Conservation (phyloP, 2,888 invertebrate species). For the Notocelia uddmanniana region DNA sequence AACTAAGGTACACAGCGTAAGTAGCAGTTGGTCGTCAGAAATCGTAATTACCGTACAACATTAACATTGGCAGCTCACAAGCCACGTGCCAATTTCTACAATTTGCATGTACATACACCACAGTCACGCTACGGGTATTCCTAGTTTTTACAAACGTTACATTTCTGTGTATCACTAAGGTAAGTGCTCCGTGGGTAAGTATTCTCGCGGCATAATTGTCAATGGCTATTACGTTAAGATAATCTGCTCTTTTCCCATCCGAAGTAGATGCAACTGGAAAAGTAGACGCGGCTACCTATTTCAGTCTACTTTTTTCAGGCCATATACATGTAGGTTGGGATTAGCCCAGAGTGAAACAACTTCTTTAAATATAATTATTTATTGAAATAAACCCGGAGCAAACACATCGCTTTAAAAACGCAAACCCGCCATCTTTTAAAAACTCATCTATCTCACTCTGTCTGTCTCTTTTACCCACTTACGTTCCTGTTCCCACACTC, state of each 20-base stretch:
- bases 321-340: too few species aligned
- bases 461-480: too few species aligned
- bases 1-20: neutral
- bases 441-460: too few species aligned
- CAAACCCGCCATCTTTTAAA: too few species aligned
- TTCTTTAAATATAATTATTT: too few species aligned
- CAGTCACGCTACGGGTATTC: conserved; percentile 56
- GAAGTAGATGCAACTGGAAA: conserved; percentile 6
- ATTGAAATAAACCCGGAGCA: too few species aligned
- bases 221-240: conserved; percentile 52
- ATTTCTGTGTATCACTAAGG: conserved; percentile 55
- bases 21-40: neutral
- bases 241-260: conserved; percentile 48
- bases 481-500: too few species aligned
- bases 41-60: neutral
- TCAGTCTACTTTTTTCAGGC: too few species aligned
- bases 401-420: too few species aligned
- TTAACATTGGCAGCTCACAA: conserved; percentile 4
- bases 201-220: conserved; percentile 51
- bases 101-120: conserved; percentile 42
- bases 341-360: too few species aligned
- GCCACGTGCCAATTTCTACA: conserved; percentile 21
- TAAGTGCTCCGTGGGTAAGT: conserved; percentile 51
- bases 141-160: conserved; percentile 51
- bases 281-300: conserved; percentile 10